Conservation (phyloP, 2,888 invertebrate genomes). For the Ellobium chinense region DNA sequence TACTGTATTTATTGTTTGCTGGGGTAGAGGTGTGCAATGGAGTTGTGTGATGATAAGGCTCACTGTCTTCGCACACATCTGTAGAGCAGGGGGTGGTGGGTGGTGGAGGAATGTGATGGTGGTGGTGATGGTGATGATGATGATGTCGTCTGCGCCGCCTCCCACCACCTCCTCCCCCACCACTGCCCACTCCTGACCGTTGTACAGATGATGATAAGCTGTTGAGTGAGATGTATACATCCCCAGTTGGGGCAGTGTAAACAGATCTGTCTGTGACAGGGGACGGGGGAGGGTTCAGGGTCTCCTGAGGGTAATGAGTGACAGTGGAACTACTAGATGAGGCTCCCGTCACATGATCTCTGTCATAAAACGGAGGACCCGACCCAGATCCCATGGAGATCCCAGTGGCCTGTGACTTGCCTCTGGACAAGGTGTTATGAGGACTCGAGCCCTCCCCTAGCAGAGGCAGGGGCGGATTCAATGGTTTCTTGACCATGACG, state of each 20-base stretch:
- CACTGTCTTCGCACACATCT: slow-evolving; percentile 89
- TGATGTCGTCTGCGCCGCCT: slow-evolving; percentile 86
- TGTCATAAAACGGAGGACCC: slow-evolving; percentile 78
- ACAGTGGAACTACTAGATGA: slow-evolving; percentile 86
- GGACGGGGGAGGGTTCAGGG: slow-evolving; percentile 93
- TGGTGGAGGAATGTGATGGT: slow-evolving; percentile 83
- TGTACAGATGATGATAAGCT: slow-evolving; percentile 66
- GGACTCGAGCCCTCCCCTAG: slow-evolving; percentile 53
- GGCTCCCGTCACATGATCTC: slow-evolving; percentile 86
- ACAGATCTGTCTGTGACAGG: slow-evolving; percentile 84
- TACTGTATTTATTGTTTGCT: slow-evolving; percentile 36
- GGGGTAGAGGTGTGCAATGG: slow-evolving; percentile 34
- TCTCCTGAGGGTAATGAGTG: slow-evolving; percentile 85
- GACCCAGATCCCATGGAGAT: slow-evolving; percentile 68
- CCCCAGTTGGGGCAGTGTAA: slow-evolving; percentile 62
- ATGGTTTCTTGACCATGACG: slow-evolving; percentile 69
- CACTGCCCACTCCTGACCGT: slow-evolving; percentile 28
- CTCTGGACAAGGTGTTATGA: slow-evolving; percentile 65
- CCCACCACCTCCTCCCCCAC: slow-evolving; percentile 54
- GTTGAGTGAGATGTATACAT: slow-evolving; percentile 68
- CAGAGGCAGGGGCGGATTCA: slow-evolving; percentile 57
- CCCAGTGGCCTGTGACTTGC: slow-evolving; percentile 67
- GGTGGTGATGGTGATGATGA: slow-evolving; percentile 83
- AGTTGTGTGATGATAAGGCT: slow-evolving; percentile 69
- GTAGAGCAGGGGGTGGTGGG: slow-evolving; percentile 95